Conservation (phyloP, 2,113 vertebrate species). For the Sinocyclocheilus grahami region DNA sequence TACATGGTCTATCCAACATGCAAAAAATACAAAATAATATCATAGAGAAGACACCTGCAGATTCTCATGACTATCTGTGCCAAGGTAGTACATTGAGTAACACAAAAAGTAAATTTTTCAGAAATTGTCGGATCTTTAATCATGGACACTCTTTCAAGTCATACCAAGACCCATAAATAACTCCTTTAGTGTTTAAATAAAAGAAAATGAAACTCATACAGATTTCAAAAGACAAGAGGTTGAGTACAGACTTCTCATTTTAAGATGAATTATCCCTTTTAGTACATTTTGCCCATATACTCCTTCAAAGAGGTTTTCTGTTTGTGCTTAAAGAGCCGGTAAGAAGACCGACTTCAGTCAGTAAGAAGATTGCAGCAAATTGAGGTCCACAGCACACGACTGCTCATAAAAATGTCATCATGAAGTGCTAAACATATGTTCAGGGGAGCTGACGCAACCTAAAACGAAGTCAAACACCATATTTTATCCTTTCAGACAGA, state of each 20-base stretch:
- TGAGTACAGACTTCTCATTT: not conserved
- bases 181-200: not conserved
- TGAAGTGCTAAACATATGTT: conserved; percentile 33
- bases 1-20: no score
- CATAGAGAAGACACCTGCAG: no score
- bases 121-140: not conserved
- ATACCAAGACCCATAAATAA: not conserved
- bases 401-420: conserved; percentile 49
- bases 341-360: not conserved
- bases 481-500: conserved; percentile 46
- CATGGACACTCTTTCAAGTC: no score
- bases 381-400: conserved; percentile 30
- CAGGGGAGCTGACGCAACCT: conserved; percentile 2
- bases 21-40: no score
- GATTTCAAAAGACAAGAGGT: conserved; percentile 4
- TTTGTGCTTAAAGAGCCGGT: not conserved
- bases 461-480: conserved; percentile 52
- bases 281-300: conserved; percentile 9
- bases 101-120: not conserved
- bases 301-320: not conserved
- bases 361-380: conserved; percentile 11
- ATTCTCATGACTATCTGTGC: no score
- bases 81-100: no score
- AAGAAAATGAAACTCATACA: not conserved
- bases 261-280: not conserved